These are phyloP conservation scores for Drosophila ustulata DNA, from an alignment of 2,888 invertebrate genomes.

Conservation along the genomic window DNA sequence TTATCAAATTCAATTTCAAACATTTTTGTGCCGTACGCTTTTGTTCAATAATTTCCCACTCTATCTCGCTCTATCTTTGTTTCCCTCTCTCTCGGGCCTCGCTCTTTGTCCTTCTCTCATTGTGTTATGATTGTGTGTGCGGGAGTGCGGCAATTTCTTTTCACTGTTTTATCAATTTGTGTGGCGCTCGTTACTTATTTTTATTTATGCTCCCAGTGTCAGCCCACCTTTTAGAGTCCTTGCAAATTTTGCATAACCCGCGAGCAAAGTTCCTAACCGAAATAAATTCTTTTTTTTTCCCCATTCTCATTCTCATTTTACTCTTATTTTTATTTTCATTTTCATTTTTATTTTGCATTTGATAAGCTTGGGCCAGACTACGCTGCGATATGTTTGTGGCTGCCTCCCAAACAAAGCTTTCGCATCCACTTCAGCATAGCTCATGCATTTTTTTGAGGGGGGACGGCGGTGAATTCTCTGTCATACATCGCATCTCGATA, in stretches of 20 bases:
- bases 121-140: conserved; percentile 40
- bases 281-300: conserved; percentile 69
- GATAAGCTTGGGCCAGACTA: conserved; percentile 71
- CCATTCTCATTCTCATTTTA: background rate
- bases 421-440: conserved; percentile 45
- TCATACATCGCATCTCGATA: conserved; percentile 76
- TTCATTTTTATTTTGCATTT: conserved; percentile 72
- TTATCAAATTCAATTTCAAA: conserved; percentile 70
- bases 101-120: conserved; percentile 16
- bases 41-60: conserved; percentile 75
- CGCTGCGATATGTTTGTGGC: conserved; percentile 33
- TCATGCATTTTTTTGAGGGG: conserved; percentile 60
- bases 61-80: conserved; percentile 26
- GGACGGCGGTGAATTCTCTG: conserved; percentile 47
- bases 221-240: conserved; percentile 42
- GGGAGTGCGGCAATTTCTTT: conserved; percentile 69
- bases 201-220: conserved; percentile 63
- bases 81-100: background rate
- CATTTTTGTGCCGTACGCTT: conserved; percentile 69
- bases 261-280: conserved; percentile 78
- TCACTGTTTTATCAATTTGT: conserved; percentile 78
- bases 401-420: conserved; percentile 48
- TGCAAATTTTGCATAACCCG: conserved; percentile 77
- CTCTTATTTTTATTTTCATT: conserved; percentile 51
- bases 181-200: conserved; percentile 76